Conservation (phyloP, 2,888 invertebrate genomes). For the Antitype chi region DNA sequence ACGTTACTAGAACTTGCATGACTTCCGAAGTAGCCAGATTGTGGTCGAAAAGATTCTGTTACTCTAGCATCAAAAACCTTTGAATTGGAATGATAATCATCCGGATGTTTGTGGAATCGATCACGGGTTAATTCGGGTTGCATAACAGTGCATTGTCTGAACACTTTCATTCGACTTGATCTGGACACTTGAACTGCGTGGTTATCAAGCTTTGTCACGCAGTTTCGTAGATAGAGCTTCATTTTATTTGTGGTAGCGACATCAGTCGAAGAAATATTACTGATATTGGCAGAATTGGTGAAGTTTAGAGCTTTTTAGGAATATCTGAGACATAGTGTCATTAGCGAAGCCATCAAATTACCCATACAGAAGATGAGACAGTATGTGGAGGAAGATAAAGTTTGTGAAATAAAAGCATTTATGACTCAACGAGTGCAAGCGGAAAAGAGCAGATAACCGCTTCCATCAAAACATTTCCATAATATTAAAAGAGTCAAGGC, state of each 20-base stretch:
- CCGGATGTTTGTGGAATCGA: conserved; percentile 9
- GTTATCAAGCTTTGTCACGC: conserved; percentile 33
- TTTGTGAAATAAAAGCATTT: not conserved
- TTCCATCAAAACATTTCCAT: not conserved
- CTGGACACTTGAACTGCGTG: conserved; percentile 30
- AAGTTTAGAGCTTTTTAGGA: not conserved
- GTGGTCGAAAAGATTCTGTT: not conserved
- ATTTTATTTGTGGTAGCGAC: not conserved
- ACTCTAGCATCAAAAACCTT: conserved; percentile 1
- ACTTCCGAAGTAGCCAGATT: conserved; percentile 12
- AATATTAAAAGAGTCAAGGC: conserved; percentile 14
- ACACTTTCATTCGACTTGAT: conserved; percentile 22
- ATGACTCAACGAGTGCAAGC: not conserved
- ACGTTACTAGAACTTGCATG: conserved; percentile 17
- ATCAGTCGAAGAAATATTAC: not conserved
- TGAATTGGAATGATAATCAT: conserved; percentile 4
- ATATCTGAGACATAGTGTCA: not conserved
- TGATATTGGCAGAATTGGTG: not conserved
- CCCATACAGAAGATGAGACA: not conserved
- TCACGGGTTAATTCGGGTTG: conserved; percentile 11
- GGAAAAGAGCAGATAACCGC: not conserved
- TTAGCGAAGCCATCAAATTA: not conserved
- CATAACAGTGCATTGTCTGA: conserved; percentile 41
- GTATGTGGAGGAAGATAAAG: not conserved
- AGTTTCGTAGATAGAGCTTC: not conserved